Percentiles rank a stretch among this genome's conserved stretches.
These are phyloP conservation scores for Drosophila testacea DNA, from an alignment of 2,888 invertebrate genomes.

Conservation along the genomic window DNA sequence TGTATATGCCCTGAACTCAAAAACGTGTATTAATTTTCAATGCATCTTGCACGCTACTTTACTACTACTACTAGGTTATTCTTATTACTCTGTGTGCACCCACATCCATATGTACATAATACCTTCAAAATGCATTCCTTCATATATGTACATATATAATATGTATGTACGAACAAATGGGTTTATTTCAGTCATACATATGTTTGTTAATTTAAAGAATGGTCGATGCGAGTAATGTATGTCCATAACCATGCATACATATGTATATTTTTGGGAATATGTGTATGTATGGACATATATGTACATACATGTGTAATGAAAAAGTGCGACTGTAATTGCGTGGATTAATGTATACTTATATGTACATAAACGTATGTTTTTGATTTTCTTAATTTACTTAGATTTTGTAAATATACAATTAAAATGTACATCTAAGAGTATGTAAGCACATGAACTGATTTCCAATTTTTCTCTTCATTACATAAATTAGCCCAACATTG, in stretches of 20 bases:
- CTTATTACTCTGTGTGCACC: slow-evolving; percentile 7
- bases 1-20: neutral
- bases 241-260: slow-evolving; percentile 9
- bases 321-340: slow-evolving; percentile 31
- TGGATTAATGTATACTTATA: neutral
- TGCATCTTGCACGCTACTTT: slow-evolving; percentile 10
- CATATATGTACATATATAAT: neutral
- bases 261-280: slow-evolving; percentile 6
- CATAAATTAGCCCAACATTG: slow-evolving; percentile 67
- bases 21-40: slow-evolving; percentile 14
- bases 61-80: slow-evolving; percentile 9
- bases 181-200: slow-evolving; percentile 1
- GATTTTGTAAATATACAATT: neutral
- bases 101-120: neutral
- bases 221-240: neutral
- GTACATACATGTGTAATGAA: slow-evolving; percentile 7
- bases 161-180: slow-evolving; percentile 12
- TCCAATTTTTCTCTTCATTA: slow-evolving; percentile 41
- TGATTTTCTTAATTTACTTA: slow-evolving; percentile 2
- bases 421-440: neutral
- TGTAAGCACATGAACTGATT: slow-evolving; percentile 10
- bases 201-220: neutral
- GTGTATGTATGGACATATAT: slow-evolving; percentile 8
- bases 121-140: neutral
- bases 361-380: slow-evolving; percentile 10